phyloP scores from a whole-genome alignment of 1,140 invertebrate species.

The Telenomus remus region DNA sequence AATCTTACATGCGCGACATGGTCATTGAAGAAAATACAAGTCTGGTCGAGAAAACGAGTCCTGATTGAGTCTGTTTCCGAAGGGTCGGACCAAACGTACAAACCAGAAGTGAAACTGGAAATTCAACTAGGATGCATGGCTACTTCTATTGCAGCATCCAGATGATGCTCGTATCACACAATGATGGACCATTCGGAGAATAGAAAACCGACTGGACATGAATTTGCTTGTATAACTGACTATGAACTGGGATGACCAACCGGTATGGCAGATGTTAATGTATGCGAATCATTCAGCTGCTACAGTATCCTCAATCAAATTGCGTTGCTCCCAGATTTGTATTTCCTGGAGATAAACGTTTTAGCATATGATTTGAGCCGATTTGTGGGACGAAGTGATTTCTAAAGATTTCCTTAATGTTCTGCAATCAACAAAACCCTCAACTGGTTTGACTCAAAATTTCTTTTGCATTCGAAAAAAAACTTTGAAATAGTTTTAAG shows the following conservation, averaged over 20 bases:
- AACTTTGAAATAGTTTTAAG: no score
- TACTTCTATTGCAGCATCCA: constrained; percentile 69
- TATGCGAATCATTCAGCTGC: constrained; percentile 69
- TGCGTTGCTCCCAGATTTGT: constrained; percentile 41
- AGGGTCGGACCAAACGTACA: constrained; percentile 57
- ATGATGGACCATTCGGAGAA: constrained; percentile 69
- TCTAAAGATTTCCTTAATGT: background rate
- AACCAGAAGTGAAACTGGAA: constrained; percentile 66
- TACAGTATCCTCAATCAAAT: constrained; percentile 48
- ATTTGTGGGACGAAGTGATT: constrained; percentile 7
- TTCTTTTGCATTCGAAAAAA: no score
- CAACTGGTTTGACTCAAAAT: no score
- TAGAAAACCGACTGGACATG: constrained; percentile 66
- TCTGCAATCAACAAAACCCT: no score
- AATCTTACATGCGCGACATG: constrained; percentile 50
- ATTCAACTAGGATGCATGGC: constrained; percentile 47
- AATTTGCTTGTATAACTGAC: constrained; percentile 63
- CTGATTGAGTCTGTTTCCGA: constrained; percentile 51
- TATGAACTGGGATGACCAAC: constrained; percentile 71
- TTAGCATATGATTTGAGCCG: constrained; percentile 9
- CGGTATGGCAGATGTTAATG: constrained; percentile 71
- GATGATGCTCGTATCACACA: constrained; percentile 60
- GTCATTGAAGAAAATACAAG: constrained; percentile 56
- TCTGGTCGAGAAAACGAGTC: constrained; percentile 66
- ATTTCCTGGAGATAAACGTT: constrained; percentile 52